Conservation (phyloP, 2,797 vertebrate genomes). For the Artibeus lituratus region DNA sequence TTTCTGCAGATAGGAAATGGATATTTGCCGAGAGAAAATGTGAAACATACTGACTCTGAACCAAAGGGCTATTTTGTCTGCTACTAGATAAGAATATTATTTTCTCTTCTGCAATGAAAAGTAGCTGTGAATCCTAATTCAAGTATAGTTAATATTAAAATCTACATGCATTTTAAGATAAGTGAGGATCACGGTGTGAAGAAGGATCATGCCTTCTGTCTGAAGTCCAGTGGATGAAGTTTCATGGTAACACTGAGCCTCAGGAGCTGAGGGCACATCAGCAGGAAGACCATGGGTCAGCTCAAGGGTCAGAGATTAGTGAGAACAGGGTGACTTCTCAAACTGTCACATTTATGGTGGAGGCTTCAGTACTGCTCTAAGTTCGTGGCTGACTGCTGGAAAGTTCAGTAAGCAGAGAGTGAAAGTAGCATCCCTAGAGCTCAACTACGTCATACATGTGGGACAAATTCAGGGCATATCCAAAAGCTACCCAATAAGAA, state of each 20-base stretch:
- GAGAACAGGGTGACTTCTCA: not conserved
- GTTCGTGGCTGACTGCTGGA: not conserved
- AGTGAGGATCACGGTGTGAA: not conserved
- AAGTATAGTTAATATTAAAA: not conserved
- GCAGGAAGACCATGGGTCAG: not conserved
- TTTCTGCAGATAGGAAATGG: not conserved
- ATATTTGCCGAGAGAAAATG: not conserved
- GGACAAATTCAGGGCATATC: not conserved
- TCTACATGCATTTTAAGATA: not conserved
- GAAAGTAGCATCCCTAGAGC: constrained; percentile 26
- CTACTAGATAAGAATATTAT: not conserved
- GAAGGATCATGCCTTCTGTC: not conserved
- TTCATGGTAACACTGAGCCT: not conserved
- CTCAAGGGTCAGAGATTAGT: not conserved
- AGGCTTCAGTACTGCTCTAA: not conserved
- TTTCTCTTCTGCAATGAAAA: not conserved
- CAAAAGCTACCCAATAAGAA: constrained; percentile 33
- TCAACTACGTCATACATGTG: not conserved
- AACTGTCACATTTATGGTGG: not conserved
- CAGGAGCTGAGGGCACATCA: not conserved
- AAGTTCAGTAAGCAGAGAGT: not conserved
- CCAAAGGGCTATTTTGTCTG: not conserved
- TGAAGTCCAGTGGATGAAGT: not conserved
- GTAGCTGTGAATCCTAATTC: not conserved
- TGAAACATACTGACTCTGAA: not conserved